These are phyloP conservation scores for Spondyliosoma cantharus DNA, from an alignment of 2,797 vertebrate species.

Conservation along the genomic window DNA sequence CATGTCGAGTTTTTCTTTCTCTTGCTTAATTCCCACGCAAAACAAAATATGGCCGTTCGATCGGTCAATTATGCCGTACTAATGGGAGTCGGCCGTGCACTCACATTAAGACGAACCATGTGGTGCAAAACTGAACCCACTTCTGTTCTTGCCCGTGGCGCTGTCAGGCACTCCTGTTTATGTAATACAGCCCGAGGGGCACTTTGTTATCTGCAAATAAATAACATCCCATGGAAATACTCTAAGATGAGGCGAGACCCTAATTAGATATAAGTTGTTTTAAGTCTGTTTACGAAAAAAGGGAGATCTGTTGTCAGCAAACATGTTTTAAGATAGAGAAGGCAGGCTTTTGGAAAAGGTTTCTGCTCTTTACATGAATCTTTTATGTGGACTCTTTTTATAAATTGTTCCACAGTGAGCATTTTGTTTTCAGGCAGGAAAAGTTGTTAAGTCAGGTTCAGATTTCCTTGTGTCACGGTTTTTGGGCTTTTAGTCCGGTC, in stretches of 20 bases:
- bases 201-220: conserved; percentile 20
- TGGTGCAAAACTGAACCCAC: conserved; percentile 28
- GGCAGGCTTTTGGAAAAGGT: neutral
- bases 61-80: conserved; percentile 18
- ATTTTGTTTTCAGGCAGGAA: neutral
- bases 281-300: neutral
- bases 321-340: neutral
- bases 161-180: conserved; percentile 22
- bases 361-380: neutral
- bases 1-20: neutral
- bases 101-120: conserved; percentile 30
- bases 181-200: conserved; percentile 7
- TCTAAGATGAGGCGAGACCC: neutral
- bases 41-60: neutral
- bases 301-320: neutral
- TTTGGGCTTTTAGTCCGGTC: no score
- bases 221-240: conserved; percentile 2
- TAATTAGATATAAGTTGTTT: conserved; percentile 3
- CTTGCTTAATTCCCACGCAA: conserved; percentile 1
- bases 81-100: conserved; percentile 16
- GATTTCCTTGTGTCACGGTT: no score
- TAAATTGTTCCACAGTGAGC: neutral
- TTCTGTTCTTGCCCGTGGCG: conserved; percentile 26
- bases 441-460: neutral
- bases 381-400: neutral